Evolutionary conservation across 2,113 vertebrate species (phyloP).

Genomic region (Oceanites oceanicus): DNA sequence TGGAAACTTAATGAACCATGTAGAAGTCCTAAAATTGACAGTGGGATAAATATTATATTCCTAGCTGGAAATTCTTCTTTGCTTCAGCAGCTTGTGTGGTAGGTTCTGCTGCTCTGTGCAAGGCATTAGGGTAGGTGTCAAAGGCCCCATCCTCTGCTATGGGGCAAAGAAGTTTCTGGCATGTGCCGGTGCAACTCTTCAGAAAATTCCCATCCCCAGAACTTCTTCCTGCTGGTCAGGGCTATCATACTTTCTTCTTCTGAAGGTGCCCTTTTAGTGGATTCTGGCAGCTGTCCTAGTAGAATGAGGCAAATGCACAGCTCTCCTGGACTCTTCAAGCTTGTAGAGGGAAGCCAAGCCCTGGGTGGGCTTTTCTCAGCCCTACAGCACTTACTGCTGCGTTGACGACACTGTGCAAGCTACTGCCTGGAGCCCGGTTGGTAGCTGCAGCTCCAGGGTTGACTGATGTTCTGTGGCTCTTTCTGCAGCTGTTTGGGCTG

Average conservation of each 20-base stretch:
- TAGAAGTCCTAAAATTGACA: background rate
- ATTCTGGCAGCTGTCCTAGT: background rate
- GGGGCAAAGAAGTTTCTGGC: background rate
- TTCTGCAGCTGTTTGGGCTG: background rate
- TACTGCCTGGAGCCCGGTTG: background rate
- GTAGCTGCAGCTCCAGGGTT: background rate
- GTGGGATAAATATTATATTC: background rate
- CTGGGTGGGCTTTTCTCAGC: background rate
- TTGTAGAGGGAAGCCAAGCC: background rate
- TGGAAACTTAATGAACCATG: background rate
- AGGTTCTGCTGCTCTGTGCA: background rate
- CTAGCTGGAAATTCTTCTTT: background rate
- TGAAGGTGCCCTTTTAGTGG: background rate
- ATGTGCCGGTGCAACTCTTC: background rate
- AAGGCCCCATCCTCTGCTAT: background rate
- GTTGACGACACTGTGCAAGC: background rate
- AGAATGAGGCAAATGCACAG: background rate
- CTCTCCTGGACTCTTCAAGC: background rate
- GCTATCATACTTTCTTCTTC: background rate
- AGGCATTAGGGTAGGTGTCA: background rate
- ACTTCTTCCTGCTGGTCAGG: background rate
- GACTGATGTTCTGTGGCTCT: background rate
- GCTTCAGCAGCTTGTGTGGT: background rate
- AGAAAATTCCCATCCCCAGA: background rate
- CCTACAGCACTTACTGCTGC: accelerated